Evolutionary conservation across 2,888 invertebrate species (phyloP), one percentile per base, ranked within the genome.

Genomic region (Pimpla rufipes): DNA sequence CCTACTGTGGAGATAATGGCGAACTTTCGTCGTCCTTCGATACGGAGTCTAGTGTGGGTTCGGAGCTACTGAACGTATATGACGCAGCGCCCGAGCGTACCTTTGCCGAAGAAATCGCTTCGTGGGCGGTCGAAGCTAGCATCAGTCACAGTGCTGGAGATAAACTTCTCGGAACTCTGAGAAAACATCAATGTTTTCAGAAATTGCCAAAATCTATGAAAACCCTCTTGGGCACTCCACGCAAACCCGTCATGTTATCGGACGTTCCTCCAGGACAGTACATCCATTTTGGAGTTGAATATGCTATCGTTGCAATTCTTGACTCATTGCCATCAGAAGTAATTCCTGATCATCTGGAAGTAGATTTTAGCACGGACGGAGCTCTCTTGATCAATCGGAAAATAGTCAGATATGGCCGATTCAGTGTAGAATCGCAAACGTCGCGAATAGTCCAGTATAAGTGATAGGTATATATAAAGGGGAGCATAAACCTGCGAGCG

Each of bases 381-480:
- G 57, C 42, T 23, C 23, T 57, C n/a, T 66, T n/a, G 23, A 66
- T 45, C 52, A 55, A 16, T 66, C 64, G 13, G 66, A 66, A 6
- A 84, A 68, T 47, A 80, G 57, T 21, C 68, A 73, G 29, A 77
- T 85, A 7, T 86, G 85, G 85, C 78, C 77, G 0, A 77, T 84
- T 37, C 76, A 64, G 23, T 78, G 62, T 66, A 67, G 55, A 67
- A 79, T 84, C 16, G 64, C 45, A 5, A 82, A 85, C 55, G 45
- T 85, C 37, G 8, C 78, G n/a, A 68, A 86, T 13, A 42, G 62
- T 29, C 35, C 59, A 59, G 40, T 71, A 11, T 66, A 71, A 71
- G 42, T 85, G 4, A 70, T 85, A 40, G 84, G 87, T 7, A 62
- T 85, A 2, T 87, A 87, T 23, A 67, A 11, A 74, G 85, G 74